These are phyloP conservation scores for Atta texana DNA, from an alignment of 1,140 invertebrate species.

Conservation along the genomic window DNA sequence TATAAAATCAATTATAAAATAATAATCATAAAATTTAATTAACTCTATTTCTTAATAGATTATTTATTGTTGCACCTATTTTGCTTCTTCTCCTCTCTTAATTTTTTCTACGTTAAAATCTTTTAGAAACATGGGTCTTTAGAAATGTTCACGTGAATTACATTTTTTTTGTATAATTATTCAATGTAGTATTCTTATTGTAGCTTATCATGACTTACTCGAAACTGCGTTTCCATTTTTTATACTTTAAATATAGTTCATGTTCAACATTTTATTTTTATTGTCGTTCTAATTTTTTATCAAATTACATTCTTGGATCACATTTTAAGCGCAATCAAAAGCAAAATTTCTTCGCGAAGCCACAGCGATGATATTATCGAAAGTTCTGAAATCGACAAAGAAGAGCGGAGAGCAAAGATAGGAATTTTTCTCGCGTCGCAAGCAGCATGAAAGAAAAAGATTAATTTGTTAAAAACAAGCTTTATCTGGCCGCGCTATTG, in stretches of 20 bases:
- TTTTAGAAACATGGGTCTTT: background rate
- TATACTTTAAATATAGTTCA: conserved; percentile 46
- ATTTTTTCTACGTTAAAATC: background rate
- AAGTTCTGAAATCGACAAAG: conserved; percentile 13
- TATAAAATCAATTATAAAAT: background rate
- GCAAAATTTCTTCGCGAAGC: background rate
- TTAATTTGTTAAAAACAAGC: conserved; percentile 81
- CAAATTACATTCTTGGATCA: background rate
- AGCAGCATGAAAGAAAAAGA: conserved; percentile 74
- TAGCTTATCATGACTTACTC: background rate
- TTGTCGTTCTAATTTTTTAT: background rate
- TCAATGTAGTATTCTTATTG: background rate
- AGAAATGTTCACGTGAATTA: background rate
- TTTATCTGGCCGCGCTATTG: conserved; percentile 75
- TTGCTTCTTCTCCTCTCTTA: background rate
- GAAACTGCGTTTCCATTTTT: background rate
- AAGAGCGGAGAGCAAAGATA: conserved; percentile 63
- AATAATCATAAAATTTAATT: background rate
- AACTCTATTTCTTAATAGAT: conserved; percentile 1
- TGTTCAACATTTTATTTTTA: conserved; percentile 32
- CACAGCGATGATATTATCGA: background rate
- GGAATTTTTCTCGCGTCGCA: conserved; percentile 72
- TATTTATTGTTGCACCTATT: background rate
- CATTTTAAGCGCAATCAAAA: background rate
- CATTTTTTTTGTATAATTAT: background rate